Conservation (phyloP, 2,888 invertebrate genomes). For the Agonopterix arenella region DNA sequence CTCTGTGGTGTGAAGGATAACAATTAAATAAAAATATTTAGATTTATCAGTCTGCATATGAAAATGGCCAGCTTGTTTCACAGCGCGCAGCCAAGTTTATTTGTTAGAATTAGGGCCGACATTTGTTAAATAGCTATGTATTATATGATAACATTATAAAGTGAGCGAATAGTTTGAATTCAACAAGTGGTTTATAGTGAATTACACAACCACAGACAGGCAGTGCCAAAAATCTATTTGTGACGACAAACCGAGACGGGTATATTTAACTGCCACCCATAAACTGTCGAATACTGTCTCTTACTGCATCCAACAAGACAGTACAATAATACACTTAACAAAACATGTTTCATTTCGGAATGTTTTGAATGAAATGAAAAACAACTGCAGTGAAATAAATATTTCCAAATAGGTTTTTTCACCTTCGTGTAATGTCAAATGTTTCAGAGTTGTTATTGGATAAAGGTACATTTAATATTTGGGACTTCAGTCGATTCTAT, state of each 20-base stretch:
- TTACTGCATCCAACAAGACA: constrained; percentile 41
- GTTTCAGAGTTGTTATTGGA: too few species aligned
- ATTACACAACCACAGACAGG: constrained; percentile 72
- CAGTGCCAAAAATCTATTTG: constrained; percentile 77
- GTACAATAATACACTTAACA: constrained; percentile 9
- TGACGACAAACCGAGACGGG: constrained; percentile 72
- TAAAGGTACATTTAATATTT: too few species aligned
- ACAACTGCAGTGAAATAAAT: not conserved
- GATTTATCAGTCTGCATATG: too few species aligned
- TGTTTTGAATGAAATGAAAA: not conserved
- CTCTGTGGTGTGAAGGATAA: too few species aligned
- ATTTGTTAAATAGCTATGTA: constrained; percentile 4
- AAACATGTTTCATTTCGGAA: not conserved
- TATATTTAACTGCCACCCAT: constrained; percentile 75
- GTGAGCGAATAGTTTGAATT: constrained; percentile 52
- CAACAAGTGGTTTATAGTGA: constrained; percentile 70
- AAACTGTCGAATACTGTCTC: constrained; percentile 68
- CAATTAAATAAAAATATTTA: too few species aligned
- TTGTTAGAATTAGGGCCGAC: constrained; percentile 1
- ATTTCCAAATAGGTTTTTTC: not conserved
- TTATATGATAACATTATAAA: constrained; percentile 29
- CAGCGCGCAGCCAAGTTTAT: not conserved
- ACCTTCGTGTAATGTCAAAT: too few species aligned
- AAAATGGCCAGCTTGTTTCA: not conserved
- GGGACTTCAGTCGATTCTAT: too few species aligned